Evolutionary conservation across 2,797 vertebrate genomes (phyloP), one percentile per base, ranked within the genome.

Genomic region (Kryptopterus vitreolus): DNA sequence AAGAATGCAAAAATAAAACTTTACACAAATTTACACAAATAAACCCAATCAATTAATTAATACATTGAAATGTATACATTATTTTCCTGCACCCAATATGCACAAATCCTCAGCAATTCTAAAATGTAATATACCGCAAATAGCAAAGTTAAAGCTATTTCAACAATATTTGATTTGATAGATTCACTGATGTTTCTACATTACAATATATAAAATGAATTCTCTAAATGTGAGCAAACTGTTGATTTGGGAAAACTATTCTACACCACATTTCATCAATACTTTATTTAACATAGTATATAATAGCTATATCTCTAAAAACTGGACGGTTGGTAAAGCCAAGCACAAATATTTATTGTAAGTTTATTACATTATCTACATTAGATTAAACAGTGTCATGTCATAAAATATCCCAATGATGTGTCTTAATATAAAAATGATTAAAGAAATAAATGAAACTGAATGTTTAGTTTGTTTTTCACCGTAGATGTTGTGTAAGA

Each of bases 351-450:
- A 9, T 26, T 48, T 7, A 26, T 48, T 69, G 4, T 70, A 70
- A 24, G 52, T 29, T 20, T 52, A 70, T 16, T 3, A 43, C 22
- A 46, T 48, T 26, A 26, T 11, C 6, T 16, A 0, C 26, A 7
- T 48, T 15, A 66, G 35, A 22, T 66, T 70, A 31, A 9, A 70
- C 68, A 77, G 72, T 53, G 50, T n/a, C 58, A 61, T 75, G 53
- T 20, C 38, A 24, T 58, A 43, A 29, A 61, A 76, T 57, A 20
- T 15, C 24, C 35, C 16, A 33, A 26, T 33, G 29, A 31, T 72
- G 31, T 72, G 10, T 72, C 10, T 50, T 50, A 72, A 35, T 29
- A 72, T 55, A 55, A 31, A 38, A 58, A 43, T 43, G 58, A 26
- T 74, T 12, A 24, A 74, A 38, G 4, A 24, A 73, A 73, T n/a